phyloP scores from a whole-genome alignment of 2,888 invertebrate genomes.

The Himalopsyche kuldschensis region DNA sequence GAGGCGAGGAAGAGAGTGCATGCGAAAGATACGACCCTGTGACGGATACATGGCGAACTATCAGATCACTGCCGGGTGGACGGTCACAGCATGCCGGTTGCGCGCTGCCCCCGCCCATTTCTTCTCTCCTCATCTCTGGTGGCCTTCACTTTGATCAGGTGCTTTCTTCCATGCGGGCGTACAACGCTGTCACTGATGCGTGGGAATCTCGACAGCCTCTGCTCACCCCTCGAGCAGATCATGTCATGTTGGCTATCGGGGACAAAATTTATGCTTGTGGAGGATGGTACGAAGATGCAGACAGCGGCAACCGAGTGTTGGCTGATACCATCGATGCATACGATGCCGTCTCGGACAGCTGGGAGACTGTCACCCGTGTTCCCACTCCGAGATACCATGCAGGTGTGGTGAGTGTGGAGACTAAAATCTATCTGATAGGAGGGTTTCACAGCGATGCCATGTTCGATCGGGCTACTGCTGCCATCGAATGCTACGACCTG shows the following conservation, averaged over 20 bases:
- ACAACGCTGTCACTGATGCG: constrained; percentile 54
- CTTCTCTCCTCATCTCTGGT: constrained; percentile 54
- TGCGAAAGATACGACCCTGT: constrained; percentile 65
- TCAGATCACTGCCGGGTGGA: constrained; percentile 59
- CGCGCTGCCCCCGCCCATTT: constrained; percentile 46
- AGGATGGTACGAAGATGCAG: constrained; percentile 64
- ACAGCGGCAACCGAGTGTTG: constrained; percentile 56
- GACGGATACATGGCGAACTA: constrained; percentile 62
- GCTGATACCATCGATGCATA: constrained; percentile 68
- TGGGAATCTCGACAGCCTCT: constrained; percentile 62
- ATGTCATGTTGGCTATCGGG: constrained; percentile 62
- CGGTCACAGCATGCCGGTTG: constrained; percentile 64
- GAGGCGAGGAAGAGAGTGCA: constrained; percentile 49
- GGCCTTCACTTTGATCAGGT: constrained; percentile 61
- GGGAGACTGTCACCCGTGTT: constrained; percentile 64
- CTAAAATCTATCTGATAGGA: constrained; percentile 69
- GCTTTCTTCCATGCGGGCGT: constrained; percentile 55
- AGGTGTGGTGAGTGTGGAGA: constrained; percentile 64
- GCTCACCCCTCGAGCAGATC: constrained; percentile 66
- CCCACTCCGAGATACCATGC: constrained; percentile 71
- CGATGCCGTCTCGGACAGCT: constrained; percentile 59
- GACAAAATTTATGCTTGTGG: constrained; percentile 66
- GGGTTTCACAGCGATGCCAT: constrained; percentile 68
- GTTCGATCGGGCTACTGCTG: constrained; percentile 67
- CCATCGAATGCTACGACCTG: constrained; percentile 68